A percentile compares a stretch with the other conserved stretches of the same genome.
Evolutionary conservation across 2,113 vertebrate species (phyloP).

Genomic region (Pogona vitticeps): DNA sequence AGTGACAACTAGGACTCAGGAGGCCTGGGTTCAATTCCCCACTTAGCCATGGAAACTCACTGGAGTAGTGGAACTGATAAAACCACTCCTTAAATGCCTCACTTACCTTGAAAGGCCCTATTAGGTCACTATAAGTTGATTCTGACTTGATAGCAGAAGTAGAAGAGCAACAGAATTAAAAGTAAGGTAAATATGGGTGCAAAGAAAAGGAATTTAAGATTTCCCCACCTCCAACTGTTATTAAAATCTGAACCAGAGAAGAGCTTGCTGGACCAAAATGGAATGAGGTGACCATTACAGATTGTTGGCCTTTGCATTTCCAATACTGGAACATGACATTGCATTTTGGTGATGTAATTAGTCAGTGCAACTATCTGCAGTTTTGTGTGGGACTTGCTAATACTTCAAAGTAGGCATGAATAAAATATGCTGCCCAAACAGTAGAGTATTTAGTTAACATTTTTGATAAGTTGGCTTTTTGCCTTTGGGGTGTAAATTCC

Average conservation of each 20-base stretch:
- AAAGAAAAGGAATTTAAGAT: too few species aligned
- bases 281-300: not conserved
- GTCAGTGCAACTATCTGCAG: not conserved
- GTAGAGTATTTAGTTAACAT: not conserved
- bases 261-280: not conserved
- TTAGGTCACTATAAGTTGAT: too few species aligned
- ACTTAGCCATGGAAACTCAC: too few species aligned
- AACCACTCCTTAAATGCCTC: too few species aligned
- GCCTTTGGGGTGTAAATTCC: too few species aligned
- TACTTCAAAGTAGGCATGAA: not conserved
- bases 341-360: not conserved
- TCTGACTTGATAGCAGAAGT: too few species aligned
- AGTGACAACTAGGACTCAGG: not conserved
- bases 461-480: too few species aligned
- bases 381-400: not conserved
- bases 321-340: not conserved
- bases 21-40: not conserved
- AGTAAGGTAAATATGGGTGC: too few species aligned
- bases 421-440: too few species aligned
- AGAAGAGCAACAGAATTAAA: too few species aligned
- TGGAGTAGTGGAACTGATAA: too few species aligned
- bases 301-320: not conserved
- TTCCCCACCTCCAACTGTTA: not conserved
- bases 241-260: not conserved
- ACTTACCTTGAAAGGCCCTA: too few species aligned